Evolutionary conservation across 2,888 invertebrate genomes (phyloP), one percentile per base, ranked within the genome.

Genomic region (Trichopoda pennipes): DNA sequence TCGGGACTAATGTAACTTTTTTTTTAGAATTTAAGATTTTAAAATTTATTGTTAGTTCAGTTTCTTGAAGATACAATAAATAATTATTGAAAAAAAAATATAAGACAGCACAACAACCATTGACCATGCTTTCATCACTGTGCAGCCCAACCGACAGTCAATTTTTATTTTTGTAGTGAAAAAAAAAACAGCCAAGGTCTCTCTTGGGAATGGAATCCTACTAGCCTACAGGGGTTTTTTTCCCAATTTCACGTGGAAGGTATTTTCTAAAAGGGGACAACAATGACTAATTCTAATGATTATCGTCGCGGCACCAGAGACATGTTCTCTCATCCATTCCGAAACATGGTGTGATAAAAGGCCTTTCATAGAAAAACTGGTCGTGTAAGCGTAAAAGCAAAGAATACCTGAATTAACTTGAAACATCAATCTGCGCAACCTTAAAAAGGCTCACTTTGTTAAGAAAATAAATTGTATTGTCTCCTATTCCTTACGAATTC

Each of bases 201-300:
- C n/a, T n/a, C n/a, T n/a, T n/a, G n/a, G n/a, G n/a, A n/a, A n/a
- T n/a, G n/a, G n/a, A n/a, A n/a, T n/a, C n/a, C n/a, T n/a, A n/a
- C n/a, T n/a, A n/a, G n/a, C n/a, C n/a, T n/a, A n/a, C n/a, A n/a
- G n/a, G n/a, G n/a, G n/a, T 90, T 88, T 88, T n/a, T 89, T 88
- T 85, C 85, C 86, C 86, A 87, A 86, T 78, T 88, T 86, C 85
- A 86, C 90, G 90, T 90, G 90, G 89, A 89, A 87, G 89, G 89
- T 84, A 84, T 75, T 86, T 87, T 85, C 78, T 86, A 83, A 87
- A 87, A 90, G 90, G 85, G 85, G 85, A 85, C 85, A 85, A 85
- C 85, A 96, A 99, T 99, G 99, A 98, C 98, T 85, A 99, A 99
- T 93, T 97, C 99, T 80, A 99, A 99, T 92, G 99, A 99, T 94